Evolutionary conservation across 2,113 vertebrate species (phyloP), one percentile per base, ranked within the genome.

Genomic region (Ophthalmolycus amberensis): DNA sequence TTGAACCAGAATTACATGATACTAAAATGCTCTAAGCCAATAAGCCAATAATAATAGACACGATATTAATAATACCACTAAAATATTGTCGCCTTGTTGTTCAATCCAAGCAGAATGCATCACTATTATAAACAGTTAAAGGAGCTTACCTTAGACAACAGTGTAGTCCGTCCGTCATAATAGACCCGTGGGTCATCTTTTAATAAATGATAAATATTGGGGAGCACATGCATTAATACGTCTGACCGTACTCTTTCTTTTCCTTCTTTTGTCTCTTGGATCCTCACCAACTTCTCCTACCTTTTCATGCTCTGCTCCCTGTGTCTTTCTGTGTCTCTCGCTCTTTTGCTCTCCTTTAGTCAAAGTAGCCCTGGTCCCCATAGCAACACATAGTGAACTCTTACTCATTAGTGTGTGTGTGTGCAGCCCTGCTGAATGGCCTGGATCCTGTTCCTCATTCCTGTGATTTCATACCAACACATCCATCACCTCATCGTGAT

Each of bases 331-430:
- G 82, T 81, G 76, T 90, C 83, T 89, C 77, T 84, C 60, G 66
- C 89, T 89, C 85, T 89, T 90, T 92, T 86, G 77, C 91, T 82
- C 75, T 80, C 85, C 84, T 87, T 91, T 90, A 91, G 89, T 91
- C 84, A 92, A 92, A 91, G 88, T 88, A 93, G 89, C 89, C 82
- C 88, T 82, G 86, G 91, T 94, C 92, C 90, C 94, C 92, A 94
- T 94, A 92, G 92, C 93, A 94, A 94, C 92, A 88, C 88, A 88
- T 90, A 60, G 84, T 91, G 87, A 94, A 92, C 90, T 93, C 92
- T 93, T 88, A 89, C 91, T 94, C 91, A 88, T 92, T 92, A 92
- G 86, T 90, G 88, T 88, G 89, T 92, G 25, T 25, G 29, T 29
- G 29, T 86, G 87, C 82, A 73, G 75, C 67, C 74, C 27, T 0